These are phyloP conservation scores for Fundulus diaphanus DNA, from an alignment of 2,797 vertebrate genomes.

Conservation along the genomic window DNA sequence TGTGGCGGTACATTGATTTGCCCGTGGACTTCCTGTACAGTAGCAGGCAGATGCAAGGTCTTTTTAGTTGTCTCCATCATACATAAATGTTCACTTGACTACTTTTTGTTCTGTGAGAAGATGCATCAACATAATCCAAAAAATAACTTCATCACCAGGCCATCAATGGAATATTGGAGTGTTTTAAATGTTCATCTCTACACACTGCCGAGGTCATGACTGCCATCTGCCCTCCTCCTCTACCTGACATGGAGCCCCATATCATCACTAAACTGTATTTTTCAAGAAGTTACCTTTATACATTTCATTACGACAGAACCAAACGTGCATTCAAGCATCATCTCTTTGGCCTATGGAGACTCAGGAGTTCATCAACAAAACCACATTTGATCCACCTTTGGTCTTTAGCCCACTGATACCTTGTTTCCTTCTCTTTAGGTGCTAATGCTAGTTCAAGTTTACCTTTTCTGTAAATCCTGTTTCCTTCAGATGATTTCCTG, in stretches of 20 bases:
- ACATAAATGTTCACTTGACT: no score
- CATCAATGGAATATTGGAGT: neutral
- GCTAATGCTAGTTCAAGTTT: neutral
- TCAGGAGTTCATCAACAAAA: neutral
- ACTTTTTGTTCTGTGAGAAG: neutral
- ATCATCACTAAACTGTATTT: neutral
- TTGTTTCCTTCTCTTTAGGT: neutral
- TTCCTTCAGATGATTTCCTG: neutral
- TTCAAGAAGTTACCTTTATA: neutral
- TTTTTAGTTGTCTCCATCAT: no score
- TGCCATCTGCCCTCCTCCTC: neutral
- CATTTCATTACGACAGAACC: neutral
- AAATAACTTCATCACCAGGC: neutral
- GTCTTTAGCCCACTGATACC: no score
- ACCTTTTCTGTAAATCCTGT: neutral
- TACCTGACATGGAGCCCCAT: neutral
- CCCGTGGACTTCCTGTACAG: no score
- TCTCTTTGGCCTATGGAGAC: neutral
- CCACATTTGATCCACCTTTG: neutral
- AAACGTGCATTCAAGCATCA: neutral
- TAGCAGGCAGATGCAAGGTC: no score
- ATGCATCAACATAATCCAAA: neutral
- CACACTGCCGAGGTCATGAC: neutral
- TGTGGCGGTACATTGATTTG: no score
- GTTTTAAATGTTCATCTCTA: neutral